These are phyloP conservation scores for Sebastes steindachneri DNA, from an alignment of 2,797 vertebrate genomes.

Conservation along the genomic window DNA sequence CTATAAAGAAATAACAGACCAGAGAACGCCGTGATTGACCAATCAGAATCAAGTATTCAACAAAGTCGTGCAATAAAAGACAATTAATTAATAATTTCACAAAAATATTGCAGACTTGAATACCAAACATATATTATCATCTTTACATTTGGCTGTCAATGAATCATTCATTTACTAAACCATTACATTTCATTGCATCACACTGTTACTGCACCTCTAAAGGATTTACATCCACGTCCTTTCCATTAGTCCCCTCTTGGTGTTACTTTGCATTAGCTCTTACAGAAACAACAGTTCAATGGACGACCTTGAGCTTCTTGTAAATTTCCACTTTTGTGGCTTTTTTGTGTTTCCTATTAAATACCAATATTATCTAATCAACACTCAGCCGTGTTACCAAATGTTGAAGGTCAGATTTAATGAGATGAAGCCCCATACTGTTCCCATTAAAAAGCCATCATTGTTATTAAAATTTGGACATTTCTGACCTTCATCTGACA, in stretches of 20 bases:
- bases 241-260: background rate
- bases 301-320: slow-evolving; percentile 2
- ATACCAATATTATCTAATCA: slow-evolving; percentile 22
- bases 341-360: slow-evolving; percentile 14
- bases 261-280: background rate
- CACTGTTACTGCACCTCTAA: background rate
- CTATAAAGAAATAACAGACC: too few relatives aligned
- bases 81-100: background rate
- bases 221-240: background rate
- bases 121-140: background rate
- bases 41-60: background rate
- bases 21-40: too few relatives aligned
- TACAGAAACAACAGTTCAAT: background rate
- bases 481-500: slow-evolving; percentile 41
- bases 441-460: slow-evolving; percentile 50
- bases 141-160: background rate
- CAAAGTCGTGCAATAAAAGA: background rate
- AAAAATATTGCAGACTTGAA: background rate
- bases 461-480: slow-evolving; percentile 36
- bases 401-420: slow-evolving; percentile 55
- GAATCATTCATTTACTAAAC: background rate
- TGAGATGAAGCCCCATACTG: slow-evolving; percentile 14
- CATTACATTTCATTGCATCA: background rate
- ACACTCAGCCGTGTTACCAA: background rate
- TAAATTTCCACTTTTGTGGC: slow-evolving; percentile 5